Base-by-base conservation (phyloP, 2,888 invertebrate species). In the Subacronicta megacephala region DNA sequence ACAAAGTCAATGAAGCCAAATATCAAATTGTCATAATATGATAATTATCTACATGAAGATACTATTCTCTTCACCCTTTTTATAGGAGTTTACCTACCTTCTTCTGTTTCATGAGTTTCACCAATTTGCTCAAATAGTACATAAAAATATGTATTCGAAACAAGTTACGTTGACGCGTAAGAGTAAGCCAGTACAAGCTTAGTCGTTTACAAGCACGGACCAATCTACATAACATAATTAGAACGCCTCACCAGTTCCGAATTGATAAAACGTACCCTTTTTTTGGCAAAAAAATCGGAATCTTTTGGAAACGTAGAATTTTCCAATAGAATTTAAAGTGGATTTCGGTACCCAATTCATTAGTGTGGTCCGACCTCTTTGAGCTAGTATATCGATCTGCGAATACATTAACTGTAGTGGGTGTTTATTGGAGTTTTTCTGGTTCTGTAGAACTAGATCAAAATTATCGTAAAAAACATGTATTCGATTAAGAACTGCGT, bases 181-280 rank as follows among this genome's bases (percentile, higher is more conserved):
- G 41, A 12, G 43, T 7, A 31, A 29, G 6, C 17, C 35, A 12
- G 9, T 31, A 15, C 16, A 18, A 41, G 54, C 20, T 18, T 45
- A 41, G 35, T 58, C 62, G 53, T 33, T 51, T 38, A 51, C 58
- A 40, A 54, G 49, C 43, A 33, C 53, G 59, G 43, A 42, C 42
- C 65, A 66, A 78, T 78, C 68, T 77, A 66, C 77, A 77, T 77
- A 78, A 78, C 67, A 72, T 76, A 78, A 78, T 77, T 72, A 78
- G 46, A 60, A 57, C 60, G 50, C 58, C 29, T 59, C 67, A 44
- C 63, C 64, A 59, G 41, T 38, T 58, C 55, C 58, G 47, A 74
- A 75, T 75, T 74, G 69, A 77, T 77, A 75, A 77, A 72, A 62
- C 57, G 62, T 65, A 63, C 61, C 75, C 69, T 72, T 75, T 77